Percentiles rank a stretch among this genome's conserved stretches.
Conservation (phyloP, 2,797 vertebrate species). For the Enteromius unitaeniatus region DNA sequence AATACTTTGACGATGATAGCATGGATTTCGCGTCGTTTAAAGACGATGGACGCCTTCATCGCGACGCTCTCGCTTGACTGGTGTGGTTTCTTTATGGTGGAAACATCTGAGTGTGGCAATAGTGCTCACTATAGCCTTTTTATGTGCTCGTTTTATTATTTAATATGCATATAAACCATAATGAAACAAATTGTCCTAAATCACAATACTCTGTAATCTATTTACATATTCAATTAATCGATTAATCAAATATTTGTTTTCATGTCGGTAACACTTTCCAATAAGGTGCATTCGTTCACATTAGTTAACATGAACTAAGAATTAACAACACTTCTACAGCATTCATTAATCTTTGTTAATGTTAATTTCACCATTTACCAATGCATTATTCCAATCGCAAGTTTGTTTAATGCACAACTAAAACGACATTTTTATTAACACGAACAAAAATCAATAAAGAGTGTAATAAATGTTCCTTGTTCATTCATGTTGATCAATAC, state of each 20-base stretch:
- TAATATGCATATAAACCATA: not conserved
- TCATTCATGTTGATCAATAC: too few relatives aligned
- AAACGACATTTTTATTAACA: too few relatives aligned
- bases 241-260: not conserved
- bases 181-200: not conserved
- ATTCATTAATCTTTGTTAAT: too few relatives aligned
- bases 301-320: too few relatives aligned
- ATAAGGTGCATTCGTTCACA: too few relatives aligned
- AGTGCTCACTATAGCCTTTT: not conserved
- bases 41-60: not conserved
- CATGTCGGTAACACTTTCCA: not conserved
- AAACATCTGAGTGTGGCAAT: not conserved
- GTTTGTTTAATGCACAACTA: too few relatives aligned
- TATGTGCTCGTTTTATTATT: not conserved
- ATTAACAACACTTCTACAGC: too few relatives aligned
- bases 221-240: not conserved
- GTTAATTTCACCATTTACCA: too few relatives aligned
- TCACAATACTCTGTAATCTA: not conserved
- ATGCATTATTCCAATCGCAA: too few relatives aligned
- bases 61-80: slow-evolving; percentile 3
- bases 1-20: slow-evolving; percentile 50
- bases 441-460: too few relatives aligned
- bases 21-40: slow-evolving; percentile 4
- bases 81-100: not conserved
- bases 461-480: too few relatives aligned